A percentile compares a stretch with the other conserved stretches of the same genome.
Conservation (phyloP, 2,113 vertebrate genomes). For the Mustelus asterias region DNA sequence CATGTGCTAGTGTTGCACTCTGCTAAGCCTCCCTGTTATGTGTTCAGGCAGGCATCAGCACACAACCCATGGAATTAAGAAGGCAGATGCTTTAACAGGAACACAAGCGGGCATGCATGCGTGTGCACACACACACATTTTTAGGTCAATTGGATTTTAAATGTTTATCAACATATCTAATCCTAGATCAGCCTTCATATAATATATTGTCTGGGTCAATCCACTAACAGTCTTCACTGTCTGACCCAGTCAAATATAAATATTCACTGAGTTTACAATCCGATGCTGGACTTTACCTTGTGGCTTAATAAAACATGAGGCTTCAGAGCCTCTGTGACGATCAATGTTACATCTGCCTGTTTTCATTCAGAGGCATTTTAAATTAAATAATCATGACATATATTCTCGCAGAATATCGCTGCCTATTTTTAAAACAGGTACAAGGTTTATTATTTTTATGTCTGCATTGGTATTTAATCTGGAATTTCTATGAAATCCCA, state of each 20-base stretch:
- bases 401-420: background rate
- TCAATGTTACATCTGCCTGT: background rate
- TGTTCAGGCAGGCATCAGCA: background rate
- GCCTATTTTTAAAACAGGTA: background rate
- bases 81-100: background rate
- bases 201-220: background rate
- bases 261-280: background rate
- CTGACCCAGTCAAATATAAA: background rate
- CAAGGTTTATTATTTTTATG: background rate
- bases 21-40: background rate
- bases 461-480: background rate
- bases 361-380: background rate
- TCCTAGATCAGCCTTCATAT: background rate
- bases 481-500: background rate
- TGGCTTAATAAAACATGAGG: background rate
- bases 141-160: background rate
- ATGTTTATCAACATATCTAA: background rate
- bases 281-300: background rate
- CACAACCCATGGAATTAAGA: background rate
- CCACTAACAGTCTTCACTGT: background rate
- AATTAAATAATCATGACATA: background rate
- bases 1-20: background rate
- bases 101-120: too few species aligned
- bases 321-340: background rate
- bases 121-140: background rate